A percentile compares a stretch with the other conserved stretches of the same genome.
Conservation (phyloP, 2,888 invertebrate species). For the Ditula angustiorana region DNA sequence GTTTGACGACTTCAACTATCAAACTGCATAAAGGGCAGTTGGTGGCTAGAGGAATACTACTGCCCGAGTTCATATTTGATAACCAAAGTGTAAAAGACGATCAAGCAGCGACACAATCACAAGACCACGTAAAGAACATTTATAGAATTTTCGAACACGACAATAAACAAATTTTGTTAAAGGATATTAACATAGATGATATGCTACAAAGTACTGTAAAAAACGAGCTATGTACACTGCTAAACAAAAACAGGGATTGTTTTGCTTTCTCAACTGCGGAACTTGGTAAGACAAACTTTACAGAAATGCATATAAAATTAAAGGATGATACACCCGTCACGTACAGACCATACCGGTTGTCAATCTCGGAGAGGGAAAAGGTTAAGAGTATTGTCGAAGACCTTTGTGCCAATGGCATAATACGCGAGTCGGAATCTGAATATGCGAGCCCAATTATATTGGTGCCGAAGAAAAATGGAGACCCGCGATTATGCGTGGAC, state of each 20-base stretch:
- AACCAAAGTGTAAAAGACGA: not conserved
- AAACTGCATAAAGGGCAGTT: not conserved
- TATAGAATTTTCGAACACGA: not conserved
- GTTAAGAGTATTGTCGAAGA: conserved; percentile 10
- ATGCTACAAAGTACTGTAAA: not conserved
- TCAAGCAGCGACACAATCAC: not conserved
- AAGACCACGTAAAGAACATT: not conserved
- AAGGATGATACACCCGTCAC: conserved; percentile 34
- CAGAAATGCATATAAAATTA: conserved; percentile 38
- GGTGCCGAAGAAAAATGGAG: conserved; percentile 45
- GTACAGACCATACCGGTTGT: conserved; percentile 38
- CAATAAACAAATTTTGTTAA: not conserved
- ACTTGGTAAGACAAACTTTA: conserved; percentile 29
- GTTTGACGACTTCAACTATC: not conserved
- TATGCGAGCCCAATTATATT: conserved; percentile 11
- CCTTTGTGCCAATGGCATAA: not conserved
- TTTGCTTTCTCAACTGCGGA: conserved; percentile 32
- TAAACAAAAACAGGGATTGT: conserved; percentile 29
- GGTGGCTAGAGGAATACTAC: conserved; percentile 3
- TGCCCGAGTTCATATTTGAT: not conserved
- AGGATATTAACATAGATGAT: not conserved
- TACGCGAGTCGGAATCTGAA: conserved; percentile 9
- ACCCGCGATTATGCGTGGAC: conserved; percentile 47
- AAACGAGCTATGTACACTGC: conserved; percentile 3
- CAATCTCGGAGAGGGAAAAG: conserved; percentile 6